These are phyloP conservation scores for Odobenus rosmarus DNA, from an alignment of 2,113 vertebrate species.

Conservation along the genomic window DNA sequence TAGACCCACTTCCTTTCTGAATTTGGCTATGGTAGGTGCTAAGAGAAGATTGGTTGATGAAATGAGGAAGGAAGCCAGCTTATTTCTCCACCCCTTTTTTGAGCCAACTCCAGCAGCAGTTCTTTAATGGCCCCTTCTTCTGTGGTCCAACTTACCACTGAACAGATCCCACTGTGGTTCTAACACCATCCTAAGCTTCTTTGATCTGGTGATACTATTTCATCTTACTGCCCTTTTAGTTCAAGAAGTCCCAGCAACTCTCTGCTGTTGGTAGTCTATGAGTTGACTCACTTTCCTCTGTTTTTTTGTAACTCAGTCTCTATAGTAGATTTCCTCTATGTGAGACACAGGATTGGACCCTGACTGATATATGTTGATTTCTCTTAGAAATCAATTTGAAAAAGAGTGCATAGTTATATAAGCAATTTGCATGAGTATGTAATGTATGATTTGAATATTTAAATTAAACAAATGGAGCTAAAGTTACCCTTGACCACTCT, in stretches of 20 bases:
- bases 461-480: background rate
- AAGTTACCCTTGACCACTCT: background rate
- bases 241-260: background rate
- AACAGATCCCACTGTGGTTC: background rate
- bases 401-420: background rate
- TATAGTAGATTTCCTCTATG: background rate
- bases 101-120: background rate
- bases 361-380: background rate
- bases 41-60: background rate
- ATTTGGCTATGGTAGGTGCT: background rate
- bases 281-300: background rate
- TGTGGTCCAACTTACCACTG: background rate
- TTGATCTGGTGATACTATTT: background rate
- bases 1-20: background rate
- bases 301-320: background rate
- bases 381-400: constrained; percentile 21
- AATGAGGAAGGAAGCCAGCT: background rate
- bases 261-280: background rate
- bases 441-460: background rate
- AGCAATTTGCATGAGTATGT: background rate
- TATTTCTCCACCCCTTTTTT: background rate
- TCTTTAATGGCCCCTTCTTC: background rate
- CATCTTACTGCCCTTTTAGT: background rate
- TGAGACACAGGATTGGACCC: background rate
- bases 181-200: background rate